Base-by-base conservation (phyloP, 2,888 invertebrate species). In the Lycocerus yunnanus region DNA sequence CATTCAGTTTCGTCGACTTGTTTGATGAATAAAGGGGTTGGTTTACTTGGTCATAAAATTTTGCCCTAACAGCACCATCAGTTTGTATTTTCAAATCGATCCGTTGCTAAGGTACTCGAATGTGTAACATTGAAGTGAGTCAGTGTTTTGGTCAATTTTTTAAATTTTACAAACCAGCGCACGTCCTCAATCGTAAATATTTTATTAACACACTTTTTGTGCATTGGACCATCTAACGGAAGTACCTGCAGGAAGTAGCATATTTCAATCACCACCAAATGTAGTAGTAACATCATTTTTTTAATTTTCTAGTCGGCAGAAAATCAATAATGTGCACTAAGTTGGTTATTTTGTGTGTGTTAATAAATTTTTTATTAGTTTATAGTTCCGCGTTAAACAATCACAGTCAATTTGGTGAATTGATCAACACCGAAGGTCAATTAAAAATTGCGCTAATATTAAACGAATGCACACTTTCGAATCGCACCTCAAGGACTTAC, bases 401-500 rank as follows among this genome's bases (percentile, higher is more conserved):
- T 16, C 60, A 60, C 0, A 16, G 60, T 15, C 4, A 16, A 15
- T 13, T 60, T 60, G 15, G 60, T 60, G 16, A 60, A 9, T 71
- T 83, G n/a, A 75, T 80, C 59, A 69, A 80, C 61, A 76, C 77
- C 65, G 80, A 81, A 58, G 84, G 84, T 18, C 83, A 86, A 59
- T 67, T 85, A 14, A 83, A 83, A 69, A 76, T 85, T 4, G 84
- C 81, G 1, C 75, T 86, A n/a, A 72, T 85, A n/a, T 27, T 85
- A 14, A 80, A 83, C 21, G 80, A 82, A 73, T 85, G 85, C 77
- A 72, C 71, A 15, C 80, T 79, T 13, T 9, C 67, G 58, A 63
- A 70, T 20, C 77, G 72, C 43, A 76, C 79, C 9, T 81, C 79
- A 63, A 81, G 82, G 73, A 83, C 84, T 1, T 65, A 84, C 5